Evolutionary conservation across 1,140 invertebrate genomes (phyloP), one percentile per base, ranked within the genome.

Genomic region (Magallana gigas): DNA sequence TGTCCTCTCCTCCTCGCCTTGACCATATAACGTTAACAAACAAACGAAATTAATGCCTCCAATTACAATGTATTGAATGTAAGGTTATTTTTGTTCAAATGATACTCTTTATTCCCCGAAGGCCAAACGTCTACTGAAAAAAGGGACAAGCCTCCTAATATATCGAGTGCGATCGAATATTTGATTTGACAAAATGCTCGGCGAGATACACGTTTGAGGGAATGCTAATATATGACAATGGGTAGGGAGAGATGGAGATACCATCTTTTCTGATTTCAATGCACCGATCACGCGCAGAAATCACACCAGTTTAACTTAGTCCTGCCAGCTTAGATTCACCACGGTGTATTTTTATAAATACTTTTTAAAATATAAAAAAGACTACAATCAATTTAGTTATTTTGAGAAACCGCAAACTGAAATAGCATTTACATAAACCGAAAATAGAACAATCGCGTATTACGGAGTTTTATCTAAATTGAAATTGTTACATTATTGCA

Each of bases 41-140:
- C 68, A 76, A 29, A 29, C 68, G 23, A 76, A 29, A 76, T 76
- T 76, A 76, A 36, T 36, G 68, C 23, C 36, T 29, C 68, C 68
- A 76, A 76, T 76, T 29, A 76, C 68, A 76, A 76, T 76, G 68
- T 76, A 76, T 76, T 76, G 23, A 76, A 76, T 76, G 68, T 76
- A 29, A 76, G 23, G 68, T 23, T 29, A 76, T 29, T 76, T 23
- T 76, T 12, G 68, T 76, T 76, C 23, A 29, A 76, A 29, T 76
- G 68, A 48, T 36, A 29, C 8, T 18, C 68, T 36, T 76, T 76
- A 76, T 29, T 23, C 68, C 68, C 68, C 68, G 68, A 29, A 36
- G 68, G 18, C 68, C 23, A 76, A 76, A 23, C 68, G 68, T 76
- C 68, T 76, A 76, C 68, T 76, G 68, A 2, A 76, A 76, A 76